phyloP scores from a whole-genome alignment of 2,113 vertebrate species.

The Mastomys natalensis region DNA sequence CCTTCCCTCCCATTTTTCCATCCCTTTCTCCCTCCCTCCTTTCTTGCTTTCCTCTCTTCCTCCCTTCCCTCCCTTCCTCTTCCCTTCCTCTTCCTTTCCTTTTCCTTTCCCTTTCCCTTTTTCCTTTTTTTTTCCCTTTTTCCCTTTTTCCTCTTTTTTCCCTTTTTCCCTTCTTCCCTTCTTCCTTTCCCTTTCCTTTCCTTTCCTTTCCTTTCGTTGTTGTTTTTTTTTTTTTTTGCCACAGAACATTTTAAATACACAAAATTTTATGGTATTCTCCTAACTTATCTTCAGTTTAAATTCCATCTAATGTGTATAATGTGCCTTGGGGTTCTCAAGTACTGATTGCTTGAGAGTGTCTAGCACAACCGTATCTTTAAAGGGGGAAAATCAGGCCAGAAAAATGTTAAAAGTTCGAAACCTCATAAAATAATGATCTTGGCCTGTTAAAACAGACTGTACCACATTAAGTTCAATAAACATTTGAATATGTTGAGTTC shows the following conservation, averaged over 20 bases:
- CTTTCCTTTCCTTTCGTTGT: background rate
- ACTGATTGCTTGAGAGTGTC: background rate
- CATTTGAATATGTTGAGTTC: background rate
- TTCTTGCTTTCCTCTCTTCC: fast-evolving
- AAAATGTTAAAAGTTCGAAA: conserved; percentile 35
- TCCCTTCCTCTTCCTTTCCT: fast-evolving
- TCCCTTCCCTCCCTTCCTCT: fast-evolving
- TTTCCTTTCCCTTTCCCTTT: too few relatives aligned
- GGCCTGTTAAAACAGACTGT: background rate
- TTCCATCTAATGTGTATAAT: background rate
- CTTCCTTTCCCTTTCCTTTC: fast-evolving
- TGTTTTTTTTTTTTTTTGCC: background rate
- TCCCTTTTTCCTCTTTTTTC: fast-evolving
- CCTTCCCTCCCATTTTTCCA: fast-evolving
- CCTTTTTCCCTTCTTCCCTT: fast-evolving
- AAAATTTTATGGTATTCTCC: background rate
- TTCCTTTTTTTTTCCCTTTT: too few relatives aligned
- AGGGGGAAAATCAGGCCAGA: background rate
- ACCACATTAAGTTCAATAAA: background rate
- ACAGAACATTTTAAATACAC: conserved; percentile 56
- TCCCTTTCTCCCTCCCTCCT: background rate
- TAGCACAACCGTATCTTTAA: background rate
- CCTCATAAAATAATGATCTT: background rate
- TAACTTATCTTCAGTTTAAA: background rate
- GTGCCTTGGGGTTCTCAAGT: background rate